Percentiles rank a stretch among this genome's conserved stretches.
Conservation (phyloP, 1,140 invertebrate genomes). For the Oryctes rhinoceros region DNA sequence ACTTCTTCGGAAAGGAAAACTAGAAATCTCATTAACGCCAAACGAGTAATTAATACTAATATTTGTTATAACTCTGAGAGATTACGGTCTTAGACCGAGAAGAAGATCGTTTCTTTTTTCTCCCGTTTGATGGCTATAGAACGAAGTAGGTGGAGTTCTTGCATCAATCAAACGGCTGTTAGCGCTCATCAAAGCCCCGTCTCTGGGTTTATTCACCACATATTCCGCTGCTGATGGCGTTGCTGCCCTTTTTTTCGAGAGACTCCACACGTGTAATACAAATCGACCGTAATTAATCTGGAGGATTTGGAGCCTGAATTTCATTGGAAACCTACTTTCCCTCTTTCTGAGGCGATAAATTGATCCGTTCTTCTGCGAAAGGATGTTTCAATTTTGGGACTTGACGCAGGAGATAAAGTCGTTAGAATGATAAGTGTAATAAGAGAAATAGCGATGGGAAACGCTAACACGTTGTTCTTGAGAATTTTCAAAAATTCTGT, state of each 20-base stretch:
- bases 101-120: slow-evolving; percentile 32
- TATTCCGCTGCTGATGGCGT: neutral
- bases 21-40: slow-evolving; percentile 37
- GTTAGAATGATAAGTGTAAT: too few species aligned
- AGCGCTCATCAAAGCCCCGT: slow-evolving; percentile 52
- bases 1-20: neutral
- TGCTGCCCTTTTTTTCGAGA: slow-evolving; percentile 17
- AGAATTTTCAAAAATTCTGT: too few species aligned
- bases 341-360: neutral
- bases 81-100: neutral
- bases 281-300: slow-evolving; percentile 43
- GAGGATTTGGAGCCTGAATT: neutral
- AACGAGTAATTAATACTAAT: slow-evolving; percentile 55
- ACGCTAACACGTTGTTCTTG: too few species aligned
- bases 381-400: neutral
- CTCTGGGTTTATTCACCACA: slow-evolving; percentile 22
- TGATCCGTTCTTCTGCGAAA: neutral
- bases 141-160: slow-evolving; percentile 47
- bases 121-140: slow-evolving; percentile 24
- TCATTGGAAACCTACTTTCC: neutral
- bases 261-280: slow-evolving; percentile 32
- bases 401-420: too few species aligned
- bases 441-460: too few species aligned
- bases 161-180: slow-evolving; percentile 58
- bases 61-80: slow-evolving; percentile 49